phyloP scores from a whole-genome alignment of 2,888 invertebrate genomes.

The Drosophila vallismaia region DNA sequence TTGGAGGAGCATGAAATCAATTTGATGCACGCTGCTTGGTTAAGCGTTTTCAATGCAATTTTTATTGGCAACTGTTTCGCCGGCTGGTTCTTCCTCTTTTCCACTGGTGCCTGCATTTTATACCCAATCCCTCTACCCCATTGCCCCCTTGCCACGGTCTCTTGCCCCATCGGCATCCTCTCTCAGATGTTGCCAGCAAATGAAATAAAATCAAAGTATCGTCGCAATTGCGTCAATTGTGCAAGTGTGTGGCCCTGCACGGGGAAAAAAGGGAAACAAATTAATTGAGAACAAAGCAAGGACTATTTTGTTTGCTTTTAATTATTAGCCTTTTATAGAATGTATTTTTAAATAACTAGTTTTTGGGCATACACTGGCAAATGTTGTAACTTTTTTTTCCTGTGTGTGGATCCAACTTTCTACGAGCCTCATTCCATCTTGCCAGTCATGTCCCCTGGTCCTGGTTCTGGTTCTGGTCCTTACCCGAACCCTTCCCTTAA shows the following conservation, averaged over 20 bases:
- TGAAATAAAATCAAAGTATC: conserved; percentile 79
- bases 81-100: conserved; percentile 33
- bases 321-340: too few species aligned
- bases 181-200: conserved; percentile 61
- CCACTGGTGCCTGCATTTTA: conserved; percentile 43
- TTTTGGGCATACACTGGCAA: too few species aligned
- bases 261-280: conserved; percentile 9
- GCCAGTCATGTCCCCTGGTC: conserved; percentile 19
- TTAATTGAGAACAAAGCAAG: not conserved
- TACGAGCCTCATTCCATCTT: conserved; percentile 28
- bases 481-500: conserved; percentile 3
- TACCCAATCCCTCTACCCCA: conserved; percentile 16
- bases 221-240: conserved; percentile 77
- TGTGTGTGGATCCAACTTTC: conserved; percentile 10
- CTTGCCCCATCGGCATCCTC: conserved; percentile 11
- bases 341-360: too few species aligned
- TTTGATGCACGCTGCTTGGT: conserved; percentile 77
- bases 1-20: conserved; percentile 66
- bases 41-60: conserved; percentile 79
- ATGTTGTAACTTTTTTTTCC: not conserved
- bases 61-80: conserved; percentile 76
- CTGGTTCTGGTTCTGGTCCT: not conserved
- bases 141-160: not conserved
- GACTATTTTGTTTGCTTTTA: too few species aligned
- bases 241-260: conserved; percentile 41